These are phyloP conservation scores for Amblyopsis hoosieri DNA, from an alignment of 2,797 vertebrate species.

Conservation along the genomic window DNA sequence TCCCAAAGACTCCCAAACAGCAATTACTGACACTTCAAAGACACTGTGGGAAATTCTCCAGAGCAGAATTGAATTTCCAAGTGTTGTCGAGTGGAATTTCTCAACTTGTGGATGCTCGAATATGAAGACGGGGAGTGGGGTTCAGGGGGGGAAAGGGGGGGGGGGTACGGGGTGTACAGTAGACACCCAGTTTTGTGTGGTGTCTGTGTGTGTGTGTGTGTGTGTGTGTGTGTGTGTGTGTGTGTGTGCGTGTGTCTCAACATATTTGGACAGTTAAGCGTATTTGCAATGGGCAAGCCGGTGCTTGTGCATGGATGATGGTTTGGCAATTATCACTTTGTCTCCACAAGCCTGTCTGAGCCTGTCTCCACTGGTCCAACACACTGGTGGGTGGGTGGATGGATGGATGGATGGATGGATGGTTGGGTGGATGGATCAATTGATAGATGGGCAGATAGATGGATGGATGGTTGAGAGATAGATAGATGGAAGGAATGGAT, in stretches of 20 bases:
- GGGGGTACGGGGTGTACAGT: not conserved
- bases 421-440: not conserved
- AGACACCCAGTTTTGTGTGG: not conserved
- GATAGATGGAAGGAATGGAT: conserved; percentile 11
- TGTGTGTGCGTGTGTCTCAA: conserved; percentile 66
- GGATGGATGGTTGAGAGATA: conserved; percentile 9
- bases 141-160: no score
- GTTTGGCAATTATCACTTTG: conserved; percentile 95
- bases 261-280: conserved; percentile 88
- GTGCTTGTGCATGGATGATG: conserved; percentile 88
- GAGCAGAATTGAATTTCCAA: conserved; percentile 18
- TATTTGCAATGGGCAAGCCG: conserved; percentile 89
- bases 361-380: conserved; percentile 81
- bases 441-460: not conserved
- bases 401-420: conserved; percentile 13
- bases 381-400: conserved; percentile 51
- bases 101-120: conserved; percentile 6
- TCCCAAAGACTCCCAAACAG: conserved; percentile 30
- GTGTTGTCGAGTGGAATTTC: conserved; percentile 17
- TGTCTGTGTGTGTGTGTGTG: not conserved
- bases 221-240: conserved; percentile 6
- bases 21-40: conserved; percentile 40
- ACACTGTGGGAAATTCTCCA: conserved; percentile 18
- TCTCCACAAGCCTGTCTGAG: conserved; percentile 82
- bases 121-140: conserved; percentile 19